Evolutionary conservation across 2,797 vertebrate genomes (phyloP).

Genomic region (Labeo calbasu): DNA sequence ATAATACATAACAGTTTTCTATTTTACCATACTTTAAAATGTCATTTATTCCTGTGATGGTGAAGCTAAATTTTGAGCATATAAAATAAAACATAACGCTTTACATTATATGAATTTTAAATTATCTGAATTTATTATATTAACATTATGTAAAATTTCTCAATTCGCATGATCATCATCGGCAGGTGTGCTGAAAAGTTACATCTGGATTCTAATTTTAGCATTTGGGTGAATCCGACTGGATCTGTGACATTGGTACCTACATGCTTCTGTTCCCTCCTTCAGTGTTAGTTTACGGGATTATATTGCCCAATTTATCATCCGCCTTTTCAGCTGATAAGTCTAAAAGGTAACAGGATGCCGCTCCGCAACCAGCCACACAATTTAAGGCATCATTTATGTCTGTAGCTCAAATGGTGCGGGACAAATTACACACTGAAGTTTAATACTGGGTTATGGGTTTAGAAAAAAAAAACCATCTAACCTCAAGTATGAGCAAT

Average conservation of each 20-base stretch:
- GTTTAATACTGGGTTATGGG: not conserved
- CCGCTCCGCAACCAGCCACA: not conserved
- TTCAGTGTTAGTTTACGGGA: not conserved
- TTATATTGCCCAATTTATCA: not conserved
- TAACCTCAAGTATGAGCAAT: conserved; percentile 4
- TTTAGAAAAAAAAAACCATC: not conserved
- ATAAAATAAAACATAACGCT: too few relatives aligned
- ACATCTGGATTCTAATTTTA: not conserved
- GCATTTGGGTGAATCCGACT: not conserved
- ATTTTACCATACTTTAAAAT: not conserved
- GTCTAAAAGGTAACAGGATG: not conserved
- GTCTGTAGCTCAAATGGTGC: not conserved
- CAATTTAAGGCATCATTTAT: not conserved
- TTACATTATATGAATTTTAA: not conserved
- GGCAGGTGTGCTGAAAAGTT: not conserved
- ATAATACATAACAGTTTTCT: not conserved
- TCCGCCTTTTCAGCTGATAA: not conserved
- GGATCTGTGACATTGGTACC: not conserved
- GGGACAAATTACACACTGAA: not conserved
- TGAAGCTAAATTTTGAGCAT: not conserved
- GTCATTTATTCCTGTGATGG: not conserved
- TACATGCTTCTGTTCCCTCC: not conserved
- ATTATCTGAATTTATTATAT: not conserved
- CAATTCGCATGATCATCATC: not conserved
- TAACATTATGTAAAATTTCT: not conserved